Percentiles rank a stretch among this genome's conserved stretches.
Evolutionary conservation across 2,888 invertebrate species (phyloP).

Genomic region (Acanthosepion pharaonis): DNA sequence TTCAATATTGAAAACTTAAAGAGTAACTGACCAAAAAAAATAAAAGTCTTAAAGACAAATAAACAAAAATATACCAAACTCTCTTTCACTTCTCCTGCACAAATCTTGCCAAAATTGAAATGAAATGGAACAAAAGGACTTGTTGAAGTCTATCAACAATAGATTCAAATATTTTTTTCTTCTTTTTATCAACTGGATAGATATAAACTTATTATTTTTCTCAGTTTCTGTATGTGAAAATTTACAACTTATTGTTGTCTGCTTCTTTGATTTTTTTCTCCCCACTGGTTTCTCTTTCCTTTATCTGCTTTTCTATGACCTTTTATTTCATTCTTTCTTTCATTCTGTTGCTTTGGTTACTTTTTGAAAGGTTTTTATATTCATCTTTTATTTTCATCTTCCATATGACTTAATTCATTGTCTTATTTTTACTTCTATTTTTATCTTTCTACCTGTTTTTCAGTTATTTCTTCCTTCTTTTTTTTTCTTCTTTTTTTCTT

Average conservation of each 20-base stretch:
- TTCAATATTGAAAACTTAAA: too few species aligned
- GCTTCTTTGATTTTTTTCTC: neutral
- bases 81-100: too few species aligned
- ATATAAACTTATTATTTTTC: neutral
- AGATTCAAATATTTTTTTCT: too few species aligned
- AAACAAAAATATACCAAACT: too few species aligned
- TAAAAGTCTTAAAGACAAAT: too few species aligned
- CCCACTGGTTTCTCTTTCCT: neutral
- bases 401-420: neutral
- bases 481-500: too few species aligned
- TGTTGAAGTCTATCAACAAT: too few species aligned
- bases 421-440: neutral
- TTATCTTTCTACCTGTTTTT: neutral
- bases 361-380: neutral
- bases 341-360: neutral
- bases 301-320: neutral
- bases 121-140: too few species aligned
- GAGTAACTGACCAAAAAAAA: too few species aligned
- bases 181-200: too few species aligned
- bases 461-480: neutral
- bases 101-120: too few species aligned
- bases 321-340: neutral
- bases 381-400: neutral
- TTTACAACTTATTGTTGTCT: neutral
- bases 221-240: neutral